Conservation (phyloP, 1,140 invertebrate species). For the Armadillidium nasatum region DNA sequence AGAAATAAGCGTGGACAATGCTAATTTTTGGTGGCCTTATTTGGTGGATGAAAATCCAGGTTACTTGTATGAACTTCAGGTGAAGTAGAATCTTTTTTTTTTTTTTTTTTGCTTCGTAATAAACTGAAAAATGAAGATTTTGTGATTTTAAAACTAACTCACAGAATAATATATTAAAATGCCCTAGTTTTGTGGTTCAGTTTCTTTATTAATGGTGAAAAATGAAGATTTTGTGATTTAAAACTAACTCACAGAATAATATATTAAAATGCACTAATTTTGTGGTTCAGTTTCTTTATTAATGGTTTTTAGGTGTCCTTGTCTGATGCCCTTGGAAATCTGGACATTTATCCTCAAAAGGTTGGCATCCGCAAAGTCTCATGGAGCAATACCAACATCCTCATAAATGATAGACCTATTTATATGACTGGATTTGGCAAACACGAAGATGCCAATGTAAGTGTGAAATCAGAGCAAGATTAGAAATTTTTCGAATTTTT, state of each 20-base stretch:
- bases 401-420: conserved; percentile 76
- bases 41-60: conserved; percentile 75
- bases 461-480: conserved; percentile 42
- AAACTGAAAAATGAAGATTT: neutral
- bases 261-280: neutral
- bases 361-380: conserved; percentile 79
- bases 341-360: conserved; percentile 74
- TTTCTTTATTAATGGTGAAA: neutral
- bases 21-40: conserved; percentile 89
- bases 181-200: neutral
- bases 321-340: conserved; percentile 3
- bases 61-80: conserved; percentile 78
- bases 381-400: conserved; percentile 57
- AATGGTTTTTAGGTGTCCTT: conserved; percentile 25
- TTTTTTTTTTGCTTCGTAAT: too few relatives aligned
- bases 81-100: conserved; percentile 48
- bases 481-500: neutral
- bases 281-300: neutral
- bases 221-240: neutral
- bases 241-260: neutral
- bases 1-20: conserved; percentile 59
- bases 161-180: neutral
- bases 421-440: conserved; percentile 92
- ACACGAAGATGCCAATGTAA: conserved; percentile 89
- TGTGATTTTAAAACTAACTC: neutral